phyloP scores from a whole-genome alignment of 2,113 vertebrate species.

The Calidris pygmaea region DNA sequence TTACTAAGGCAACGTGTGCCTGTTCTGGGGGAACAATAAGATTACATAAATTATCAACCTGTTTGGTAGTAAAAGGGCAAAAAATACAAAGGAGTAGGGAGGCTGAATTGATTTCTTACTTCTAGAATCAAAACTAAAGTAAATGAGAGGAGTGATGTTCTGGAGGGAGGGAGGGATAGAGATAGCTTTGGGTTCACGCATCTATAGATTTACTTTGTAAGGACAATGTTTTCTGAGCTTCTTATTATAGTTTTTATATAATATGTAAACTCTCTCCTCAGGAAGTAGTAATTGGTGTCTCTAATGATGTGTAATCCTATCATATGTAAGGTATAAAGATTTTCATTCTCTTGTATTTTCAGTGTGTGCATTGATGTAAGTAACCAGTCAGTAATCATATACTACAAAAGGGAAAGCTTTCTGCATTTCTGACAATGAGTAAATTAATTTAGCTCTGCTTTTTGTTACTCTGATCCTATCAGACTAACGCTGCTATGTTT shows the following conservation, averaged over 20 bases:
- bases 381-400: background rate
- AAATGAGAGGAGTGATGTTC: background rate
- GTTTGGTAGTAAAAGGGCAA: background rate
- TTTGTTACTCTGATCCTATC: background rate
- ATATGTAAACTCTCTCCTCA: background rate
- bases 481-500: background rate
- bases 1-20: fast-evolving
- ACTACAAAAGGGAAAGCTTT: background rate
- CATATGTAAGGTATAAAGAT: fast-evolving
- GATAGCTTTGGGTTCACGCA: background rate
- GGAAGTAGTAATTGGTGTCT: background rate
- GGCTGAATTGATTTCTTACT: background rate
- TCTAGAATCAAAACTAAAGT: background rate
- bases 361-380: background rate
- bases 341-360: background rate
- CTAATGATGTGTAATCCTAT: background rate
- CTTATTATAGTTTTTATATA: background rate
- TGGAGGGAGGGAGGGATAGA: background rate
- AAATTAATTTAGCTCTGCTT: background rate
- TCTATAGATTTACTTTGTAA: background rate
- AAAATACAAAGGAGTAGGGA: background rate
- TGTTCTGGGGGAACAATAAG: background rate
- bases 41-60: background rate
- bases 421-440: background rate
- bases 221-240: background rate